Base-by-base conservation (phyloP, 2,797 vertebrate genomes). In the Pangasius krempfi region DNA sequence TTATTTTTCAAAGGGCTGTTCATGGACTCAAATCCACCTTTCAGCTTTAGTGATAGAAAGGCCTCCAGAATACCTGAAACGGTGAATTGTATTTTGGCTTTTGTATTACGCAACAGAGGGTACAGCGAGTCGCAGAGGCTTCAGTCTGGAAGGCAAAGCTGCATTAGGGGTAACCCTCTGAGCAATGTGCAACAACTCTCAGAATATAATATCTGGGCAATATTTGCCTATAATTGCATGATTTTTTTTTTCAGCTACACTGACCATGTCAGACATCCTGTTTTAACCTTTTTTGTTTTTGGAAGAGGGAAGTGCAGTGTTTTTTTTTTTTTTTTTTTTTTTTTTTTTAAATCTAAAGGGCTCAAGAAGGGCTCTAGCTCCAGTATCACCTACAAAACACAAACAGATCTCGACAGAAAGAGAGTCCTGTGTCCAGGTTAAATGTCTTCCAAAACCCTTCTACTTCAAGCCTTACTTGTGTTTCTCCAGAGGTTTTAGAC, bases 171-270 rank as follows among this genome's bases (percentile, higher is more conserved):
- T 52, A 66, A 68, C 79, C 78, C 75, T 87, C 13, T 40, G 47
- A 66, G 84, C 33, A 47, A 47, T 84, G 66, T 84, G 88, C 58
- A 76, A 37, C 86, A 90, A 91, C 93, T 96, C 94, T 95, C 93
- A 94, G 95, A 95, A 95, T 96, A 94, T 95, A 94, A 73, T 86
- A 94, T 95, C 95, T 97, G 96, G 97, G 96, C 97, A 97, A 97
- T 97, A 97, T 97, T 96, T 97, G 97, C 95, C 96, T 94, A 82
- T 92, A 87, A 85, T 83, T 73, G 79, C 73, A 88, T 83, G 54
- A 60, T 37, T 91, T 84, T 20, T 91, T 27, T 68, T 90, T 86
- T 85, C 88, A 88, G 62, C 87, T 91, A 86, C 73, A 37, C 75
- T 78, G 75, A 89, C 85, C 68, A 80, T 89, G 86, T 91, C 87